Evolutionary conservation across 1,140 invertebrate genomes (phyloP), one percentile per base, ranked within the genome.

Genomic region (Drosophila willistoni): DNA sequence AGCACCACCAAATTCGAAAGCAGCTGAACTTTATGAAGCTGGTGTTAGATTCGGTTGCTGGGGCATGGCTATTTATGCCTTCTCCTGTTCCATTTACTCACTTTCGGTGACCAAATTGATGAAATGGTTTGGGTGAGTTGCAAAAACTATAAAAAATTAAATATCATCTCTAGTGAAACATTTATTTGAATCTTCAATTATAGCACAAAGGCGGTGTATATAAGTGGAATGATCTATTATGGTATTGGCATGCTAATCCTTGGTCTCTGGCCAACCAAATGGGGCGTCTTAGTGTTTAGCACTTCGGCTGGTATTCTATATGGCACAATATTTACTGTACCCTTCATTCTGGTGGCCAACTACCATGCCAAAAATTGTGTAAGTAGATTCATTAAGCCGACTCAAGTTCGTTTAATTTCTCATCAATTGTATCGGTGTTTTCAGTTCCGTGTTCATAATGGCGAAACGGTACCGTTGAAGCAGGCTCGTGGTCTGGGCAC

Each of bases 271-370:
- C 93, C 95, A 60, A 94, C 95, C 65, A 95, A 94, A 59, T 93
- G 93, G 64, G 95, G 94, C n/a, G 95, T 96, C 1, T 94, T 96
- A 10, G 60, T 96, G 0, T 95, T 96, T 67, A 96, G 95, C 1
- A 94, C 94, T 85, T 94, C 95, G 1, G 95, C 96, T 4, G 97
- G 97, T 0, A 95, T 97, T 19, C 96, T 97, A 94, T 97, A 97
- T 85, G 96, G 96, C 3, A 97, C 96, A 0, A 92, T 97, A 5
- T 97, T 97, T 73, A 97, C 96, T 0, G 96, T 97, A 94, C 96
- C 97, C 13, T 97, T 97, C 84, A 92, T 97, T n/a, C 87, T 97
- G 33, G 94, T 97, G 29, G 96, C 96, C 14, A 94, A 96, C 79
- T 97, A 97, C 91, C 96, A 97, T 87, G 94, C 95, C 13, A 94